Conservation (phyloP, 2,888 invertebrate species). For the Tipula confusa region DNA sequence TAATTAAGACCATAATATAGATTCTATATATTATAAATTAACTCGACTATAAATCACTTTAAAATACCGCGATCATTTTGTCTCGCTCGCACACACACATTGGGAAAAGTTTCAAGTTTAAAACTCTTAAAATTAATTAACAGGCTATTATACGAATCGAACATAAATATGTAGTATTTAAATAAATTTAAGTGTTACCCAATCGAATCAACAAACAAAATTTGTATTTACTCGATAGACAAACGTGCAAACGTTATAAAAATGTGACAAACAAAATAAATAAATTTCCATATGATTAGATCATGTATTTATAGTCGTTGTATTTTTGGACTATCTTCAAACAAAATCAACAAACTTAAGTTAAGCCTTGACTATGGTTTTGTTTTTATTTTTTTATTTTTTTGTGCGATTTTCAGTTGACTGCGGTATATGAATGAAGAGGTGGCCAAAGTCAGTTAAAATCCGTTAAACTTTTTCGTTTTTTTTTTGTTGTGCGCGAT, state of each 20-base stretch:
- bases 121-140: not conserved
- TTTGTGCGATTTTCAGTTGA: not conserved
- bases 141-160: not conserved
- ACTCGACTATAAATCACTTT: not conserved
- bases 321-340: not conserved
- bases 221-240: not conserved
- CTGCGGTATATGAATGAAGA: not conserved
- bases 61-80: no score
- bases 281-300: slow-evolving; percentile 25
- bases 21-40: not conserved
- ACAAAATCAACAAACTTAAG: not conserved
- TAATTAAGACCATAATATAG: no score
- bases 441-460: slow-evolving; percentile 4
- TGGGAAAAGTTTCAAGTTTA: not conserved
- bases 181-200: no score
- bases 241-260: not conserved
- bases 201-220: not conserved
- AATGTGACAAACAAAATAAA: not conserved
- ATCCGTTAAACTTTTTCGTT: not conserved
- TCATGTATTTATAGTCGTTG: not conserved
- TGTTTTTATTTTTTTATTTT: no score
- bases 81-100: not conserved
- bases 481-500: not conserved
- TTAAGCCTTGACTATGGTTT: not conserved
- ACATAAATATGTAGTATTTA: not conserved